Evolutionary conservation across 2,113 vertebrate genomes (phyloP).

Genomic region (Ginglymostoma cirratum): DNA sequence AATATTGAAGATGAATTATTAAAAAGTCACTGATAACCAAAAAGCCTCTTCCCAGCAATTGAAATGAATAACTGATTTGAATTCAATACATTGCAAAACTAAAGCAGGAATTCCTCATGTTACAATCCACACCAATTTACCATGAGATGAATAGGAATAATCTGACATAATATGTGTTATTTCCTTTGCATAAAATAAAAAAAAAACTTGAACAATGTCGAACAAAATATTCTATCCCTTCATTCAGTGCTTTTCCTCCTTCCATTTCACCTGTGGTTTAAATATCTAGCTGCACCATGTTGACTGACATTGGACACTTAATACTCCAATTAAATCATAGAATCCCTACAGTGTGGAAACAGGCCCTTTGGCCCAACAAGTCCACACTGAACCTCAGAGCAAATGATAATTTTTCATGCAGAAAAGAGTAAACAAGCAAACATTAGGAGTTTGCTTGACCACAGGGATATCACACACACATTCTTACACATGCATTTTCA

Average conservation of each 20-base stretch:
- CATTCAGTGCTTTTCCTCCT: not conserved
- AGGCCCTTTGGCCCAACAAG: too few relatives aligned
- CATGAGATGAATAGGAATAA: not conserved
- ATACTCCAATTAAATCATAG: not conserved
- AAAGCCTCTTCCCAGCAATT: not conserved
- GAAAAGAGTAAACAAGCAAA: not conserved
- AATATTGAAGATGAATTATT: not conserved
- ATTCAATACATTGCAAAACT: not conserved
- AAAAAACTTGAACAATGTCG: not conserved
- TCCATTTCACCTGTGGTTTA: not conserved
- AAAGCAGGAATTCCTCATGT: not conserved
- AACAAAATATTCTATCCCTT: not conserved
- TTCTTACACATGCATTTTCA: not conserved
- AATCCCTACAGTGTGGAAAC: too few relatives aligned
- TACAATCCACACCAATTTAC: not conserved
- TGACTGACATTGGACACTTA: not conserved
- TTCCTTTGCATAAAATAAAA: not conserved
- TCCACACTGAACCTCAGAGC: too few relatives aligned
- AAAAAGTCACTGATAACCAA: not conserved
- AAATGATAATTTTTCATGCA: not conserved
- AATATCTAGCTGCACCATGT: not conserved
- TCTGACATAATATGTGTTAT: not conserved
- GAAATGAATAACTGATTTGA: not conserved
- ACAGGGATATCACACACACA: too few relatives aligned
- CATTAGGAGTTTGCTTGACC: not conserved